These are phyloP conservation scores for Drosophila greeni DNA, from an alignment of 2,888 invertebrate genomes.

Conservation along the genomic window DNA sequence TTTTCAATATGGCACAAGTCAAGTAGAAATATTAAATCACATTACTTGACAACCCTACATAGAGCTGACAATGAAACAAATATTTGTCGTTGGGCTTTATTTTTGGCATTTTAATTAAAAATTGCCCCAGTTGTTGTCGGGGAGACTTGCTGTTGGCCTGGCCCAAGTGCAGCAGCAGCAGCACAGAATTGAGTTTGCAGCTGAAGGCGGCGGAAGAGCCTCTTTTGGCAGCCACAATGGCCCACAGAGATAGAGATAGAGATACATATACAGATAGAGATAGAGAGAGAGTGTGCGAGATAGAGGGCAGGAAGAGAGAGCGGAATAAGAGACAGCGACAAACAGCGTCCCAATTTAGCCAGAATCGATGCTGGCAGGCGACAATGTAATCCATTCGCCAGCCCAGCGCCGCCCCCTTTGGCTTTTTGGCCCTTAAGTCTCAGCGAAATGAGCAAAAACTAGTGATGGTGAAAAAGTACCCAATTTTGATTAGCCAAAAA, in stretches of 20 bases:
- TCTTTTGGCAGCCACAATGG: constrained; percentile 35
- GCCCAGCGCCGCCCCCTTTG: constrained; percentile 2
- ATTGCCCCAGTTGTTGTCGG: constrained; percentile 54
- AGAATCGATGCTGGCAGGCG: constrained; percentile 49
- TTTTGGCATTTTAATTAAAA: constrained; percentile 55
- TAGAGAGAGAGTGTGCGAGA: neutral
- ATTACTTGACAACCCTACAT: constrained; percentile 35
- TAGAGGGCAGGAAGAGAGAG: constrained; percentile 15
- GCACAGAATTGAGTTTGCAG: constrained; percentile 21
- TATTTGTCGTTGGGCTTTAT: constrained; percentile 39
- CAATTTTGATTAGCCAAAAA: neutral
- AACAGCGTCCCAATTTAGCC: constrained; percentile 42
- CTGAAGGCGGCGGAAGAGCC: constrained; percentile 16
- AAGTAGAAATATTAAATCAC: constrained; percentile 39
- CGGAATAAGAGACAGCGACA: constrained; percentile 7
- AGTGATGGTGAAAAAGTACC: neutral
- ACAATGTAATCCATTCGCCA: constrained; percentile 38
- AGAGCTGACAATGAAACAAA: constrained; percentile 44
- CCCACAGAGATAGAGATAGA: constrained; percentile 10
- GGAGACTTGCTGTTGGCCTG: constrained; percentile 26
- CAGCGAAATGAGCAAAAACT: neutral
- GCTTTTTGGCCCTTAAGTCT: constrained; percentile 17
- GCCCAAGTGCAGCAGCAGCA: constrained; percentile 21
- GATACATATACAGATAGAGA: neutral
- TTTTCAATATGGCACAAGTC: constrained; percentile 24